Conservation (phyloP, 2,888 invertebrate species). For the Anorthoa munda region DNA sequence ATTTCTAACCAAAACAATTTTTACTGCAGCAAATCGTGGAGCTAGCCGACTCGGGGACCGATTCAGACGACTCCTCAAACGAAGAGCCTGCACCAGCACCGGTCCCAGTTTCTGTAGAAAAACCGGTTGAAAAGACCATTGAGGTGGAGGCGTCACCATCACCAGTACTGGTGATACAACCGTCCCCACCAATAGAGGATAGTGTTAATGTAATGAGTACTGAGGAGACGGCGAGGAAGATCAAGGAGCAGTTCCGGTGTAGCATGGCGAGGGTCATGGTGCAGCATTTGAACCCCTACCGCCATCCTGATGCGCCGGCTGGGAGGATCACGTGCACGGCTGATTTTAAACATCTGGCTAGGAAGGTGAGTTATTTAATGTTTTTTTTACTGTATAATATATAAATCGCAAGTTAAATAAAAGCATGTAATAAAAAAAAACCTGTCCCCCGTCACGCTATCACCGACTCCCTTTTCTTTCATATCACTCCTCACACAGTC, state of each 20-base stretch:
- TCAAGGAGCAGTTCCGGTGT: slow-evolving; percentile 96
- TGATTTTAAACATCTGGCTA: slow-evolving; percentile 98
- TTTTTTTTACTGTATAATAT: background rate
- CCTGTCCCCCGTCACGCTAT: no score
- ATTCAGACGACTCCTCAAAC: slow-evolving; percentile 69
- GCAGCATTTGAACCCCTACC: slow-evolving; percentile 96
- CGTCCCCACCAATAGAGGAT: slow-evolving; percentile 39
- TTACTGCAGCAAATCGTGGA: slow-evolving; percentile 80
- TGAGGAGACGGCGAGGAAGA: slow-evolving; percentile 91
- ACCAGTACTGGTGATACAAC: slow-evolving; percentile 24
- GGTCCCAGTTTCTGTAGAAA: slow-evolving; percentile 41
- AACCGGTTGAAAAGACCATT: slow-evolving; percentile 28
- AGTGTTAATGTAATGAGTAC: slow-evolving; percentile 9
- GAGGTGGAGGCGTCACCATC: slow-evolving; percentile 57
- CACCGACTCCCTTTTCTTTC: no score
- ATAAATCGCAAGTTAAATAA: no score
- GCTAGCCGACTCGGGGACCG: slow-evolving; percentile 83
- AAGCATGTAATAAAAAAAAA: no score
- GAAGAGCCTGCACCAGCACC: slow-evolving; percentile 52
- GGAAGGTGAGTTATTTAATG: slow-evolving; percentile 92
- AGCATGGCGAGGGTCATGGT: slow-evolving; percentile 96
- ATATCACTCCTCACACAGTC: no score
- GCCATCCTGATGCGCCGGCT: slow-evolving; percentile 95
- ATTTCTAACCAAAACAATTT: slow-evolving; percentile 17
- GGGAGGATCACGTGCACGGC: slow-evolving; percentile 97